Percentiles rank a stretch among this genome's conserved stretches.
Conservation (phyloP, 2,797 vertebrate genomes). For the Cuculus canorus region DNA sequence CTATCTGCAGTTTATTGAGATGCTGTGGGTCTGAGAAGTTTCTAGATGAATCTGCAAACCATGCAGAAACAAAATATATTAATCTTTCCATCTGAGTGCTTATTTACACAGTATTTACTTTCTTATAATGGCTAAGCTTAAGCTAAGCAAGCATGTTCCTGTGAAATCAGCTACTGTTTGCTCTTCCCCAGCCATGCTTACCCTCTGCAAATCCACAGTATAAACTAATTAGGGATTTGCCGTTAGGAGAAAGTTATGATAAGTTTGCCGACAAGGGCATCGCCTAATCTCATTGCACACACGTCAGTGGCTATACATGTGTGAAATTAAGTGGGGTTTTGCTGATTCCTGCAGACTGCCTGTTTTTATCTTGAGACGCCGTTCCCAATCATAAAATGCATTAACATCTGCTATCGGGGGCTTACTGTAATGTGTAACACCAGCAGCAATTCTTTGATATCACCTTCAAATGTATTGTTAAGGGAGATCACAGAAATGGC, state of each 20-base stretch:
- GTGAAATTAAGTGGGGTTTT: conserved; percentile 73
- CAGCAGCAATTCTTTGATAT: conserved; percentile 67
- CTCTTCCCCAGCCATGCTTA: conserved; percentile 49
- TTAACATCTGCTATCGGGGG: conserved; percentile 68
- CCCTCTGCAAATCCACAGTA: conserved; percentile 36
- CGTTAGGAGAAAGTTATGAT: conserved; percentile 65
- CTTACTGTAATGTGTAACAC: conserved; percentile 64
- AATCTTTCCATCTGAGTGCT: not conserved
- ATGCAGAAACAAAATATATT: not conserved
- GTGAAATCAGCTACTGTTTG: conserved; percentile 60
- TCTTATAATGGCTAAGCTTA: not conserved
- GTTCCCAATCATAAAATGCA: conserved; percentile 59
- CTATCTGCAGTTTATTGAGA: not conserved
- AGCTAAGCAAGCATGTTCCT: conserved; percentile 25
- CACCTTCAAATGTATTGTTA: conserved; percentile 60
- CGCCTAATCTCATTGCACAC: conserved; percentile 52
- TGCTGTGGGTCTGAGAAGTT: not conserved
- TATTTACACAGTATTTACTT: not conserved
- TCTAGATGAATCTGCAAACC: not conserved
- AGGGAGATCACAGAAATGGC: conserved; percentile 58
- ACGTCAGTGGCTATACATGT: conserved; percentile 50
- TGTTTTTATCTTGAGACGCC: conserved; percentile 74
- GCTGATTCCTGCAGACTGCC: conserved; percentile 45
- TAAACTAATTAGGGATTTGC: conserved; percentile 68
- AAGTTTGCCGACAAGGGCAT: conserved; percentile 63